Conservation (phyloP, 2,113 vertebrate genomes). For the Verasper variegatus region DNA sequence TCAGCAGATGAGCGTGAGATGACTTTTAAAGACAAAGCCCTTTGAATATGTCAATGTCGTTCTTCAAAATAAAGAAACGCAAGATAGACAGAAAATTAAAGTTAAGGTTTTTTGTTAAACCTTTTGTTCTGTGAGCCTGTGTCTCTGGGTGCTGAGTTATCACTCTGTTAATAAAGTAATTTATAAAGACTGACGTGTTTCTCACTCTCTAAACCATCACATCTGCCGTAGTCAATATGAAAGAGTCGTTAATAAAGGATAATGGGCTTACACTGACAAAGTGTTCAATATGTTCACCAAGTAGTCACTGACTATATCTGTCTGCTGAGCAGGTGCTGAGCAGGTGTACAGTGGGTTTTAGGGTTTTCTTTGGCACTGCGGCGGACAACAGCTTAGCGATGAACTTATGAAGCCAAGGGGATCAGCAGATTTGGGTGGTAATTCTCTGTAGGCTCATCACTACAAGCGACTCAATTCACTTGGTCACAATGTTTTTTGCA, state of each 20-base stretch:
- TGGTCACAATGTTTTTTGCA: no score
- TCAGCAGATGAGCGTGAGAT: background rate
- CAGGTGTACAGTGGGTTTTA: background rate
- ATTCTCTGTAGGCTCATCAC: no score
- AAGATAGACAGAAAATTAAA: no score
- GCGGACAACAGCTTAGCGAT: no score
- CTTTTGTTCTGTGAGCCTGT: background rate
- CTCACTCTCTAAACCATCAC: background rate
- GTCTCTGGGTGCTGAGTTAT: background rate
- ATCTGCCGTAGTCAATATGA: background rate
- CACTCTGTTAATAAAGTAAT: background rate
- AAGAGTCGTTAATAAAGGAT: background rate
- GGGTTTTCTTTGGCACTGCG: no score
- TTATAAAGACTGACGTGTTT: background rate
- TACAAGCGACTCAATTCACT: no score
- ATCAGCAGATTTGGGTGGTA: no score
- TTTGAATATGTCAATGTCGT: no score
- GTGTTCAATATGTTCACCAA: background rate
- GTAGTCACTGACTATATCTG: no score
- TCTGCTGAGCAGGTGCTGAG: background rate
- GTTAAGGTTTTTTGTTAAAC: no score
- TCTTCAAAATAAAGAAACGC: no score
- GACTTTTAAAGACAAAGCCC: background rate
- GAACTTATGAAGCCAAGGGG: background rate
- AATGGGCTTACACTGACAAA: background rate